Evolutionary conservation across 2,888 invertebrate genomes (phyloP), one percentile per base, ranked within the genome.

Genomic region (Camptogramma bilineatum): DNA sequence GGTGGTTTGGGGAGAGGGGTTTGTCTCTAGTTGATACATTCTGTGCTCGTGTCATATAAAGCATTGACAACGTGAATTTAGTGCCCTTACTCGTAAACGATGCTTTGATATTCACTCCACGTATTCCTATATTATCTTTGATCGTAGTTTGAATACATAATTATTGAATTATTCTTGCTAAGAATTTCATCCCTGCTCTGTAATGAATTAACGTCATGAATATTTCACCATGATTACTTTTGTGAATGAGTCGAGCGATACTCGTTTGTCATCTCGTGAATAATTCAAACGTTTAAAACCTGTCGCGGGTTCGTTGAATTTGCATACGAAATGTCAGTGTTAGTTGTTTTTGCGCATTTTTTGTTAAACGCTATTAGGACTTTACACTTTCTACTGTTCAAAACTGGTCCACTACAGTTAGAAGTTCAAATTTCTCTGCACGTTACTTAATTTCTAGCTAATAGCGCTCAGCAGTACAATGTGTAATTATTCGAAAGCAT

Each of bases 211-310:
- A 51, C 51, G 46, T 64, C 51, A 48, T 60, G 66, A 61, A 75
- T 75, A 77, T 75, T 74, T 56, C 72, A 69, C 47, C 60, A 65
- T 71, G 62, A 65, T 66, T 69, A 73, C 71, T 77, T 76, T 77
- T 70, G 62, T 77, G 71, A 74, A 77, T 75, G 73, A 74, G 69
- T 52, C 31, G 34, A 71, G 62, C 31, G 34, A 71, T 62, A 73
- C 69, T 68, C 70, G 75, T 75, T 79, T 72, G 76, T 79, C 79
- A 80, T 78, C 73, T 73, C 62, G 71, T 81, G 81, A 81, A 85
- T 84, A 79, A 83, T 85, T 81, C 80, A 80, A 77, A 76, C 74
- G 82, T 78, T 77, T 77, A 82, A n/a, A 80, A 81, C 76, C 62
- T 74, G 76, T 77, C 74, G 63, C 64, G 75, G 72, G 76, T 72